These are phyloP conservation scores for Chionoecetes opilio DNA, from an alignment of 1,140 invertebrate genomes.

Conservation along the genomic window DNA sequence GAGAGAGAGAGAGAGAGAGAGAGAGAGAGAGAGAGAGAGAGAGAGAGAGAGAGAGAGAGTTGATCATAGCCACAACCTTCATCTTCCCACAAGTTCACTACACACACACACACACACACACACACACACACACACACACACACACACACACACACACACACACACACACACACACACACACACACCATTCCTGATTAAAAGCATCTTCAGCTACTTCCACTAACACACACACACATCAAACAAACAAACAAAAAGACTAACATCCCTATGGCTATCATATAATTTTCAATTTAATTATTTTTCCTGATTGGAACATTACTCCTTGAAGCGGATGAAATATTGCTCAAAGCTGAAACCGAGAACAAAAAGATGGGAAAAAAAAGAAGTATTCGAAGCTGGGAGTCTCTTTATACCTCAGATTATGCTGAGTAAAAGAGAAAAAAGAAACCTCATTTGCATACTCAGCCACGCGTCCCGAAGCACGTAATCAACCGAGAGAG, in stretches of 20 bases:
- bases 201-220: too few species aligned
- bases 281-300: neutral
- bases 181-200: too few species aligned
- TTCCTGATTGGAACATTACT: neutral
- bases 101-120: too few species aligned
- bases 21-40: too few species aligned
- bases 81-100: too few species aligned
- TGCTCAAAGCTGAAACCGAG: neutral
- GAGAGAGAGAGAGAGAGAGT: too few species aligned
- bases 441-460: constrained; percentile 30
- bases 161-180: too few species aligned
- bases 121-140: too few species aligned
- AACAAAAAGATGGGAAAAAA: neutral
- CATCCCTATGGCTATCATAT: neutral
- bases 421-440: constrained; percentile 30
- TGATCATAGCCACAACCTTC: too few species aligned
- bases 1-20: too few species aligned
- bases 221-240: too few species aligned
- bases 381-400: neutral
- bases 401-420: neutral
- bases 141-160: too few species aligned
- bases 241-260: neutral
- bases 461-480: constrained; percentile 2
- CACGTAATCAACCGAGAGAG: constrained; percentile 3
- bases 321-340: constrained; percentile 29